Evolutionary conservation across 2,797 vertebrate genomes (phyloP).

Genomic region (Macropus fuliginosus): DNA sequence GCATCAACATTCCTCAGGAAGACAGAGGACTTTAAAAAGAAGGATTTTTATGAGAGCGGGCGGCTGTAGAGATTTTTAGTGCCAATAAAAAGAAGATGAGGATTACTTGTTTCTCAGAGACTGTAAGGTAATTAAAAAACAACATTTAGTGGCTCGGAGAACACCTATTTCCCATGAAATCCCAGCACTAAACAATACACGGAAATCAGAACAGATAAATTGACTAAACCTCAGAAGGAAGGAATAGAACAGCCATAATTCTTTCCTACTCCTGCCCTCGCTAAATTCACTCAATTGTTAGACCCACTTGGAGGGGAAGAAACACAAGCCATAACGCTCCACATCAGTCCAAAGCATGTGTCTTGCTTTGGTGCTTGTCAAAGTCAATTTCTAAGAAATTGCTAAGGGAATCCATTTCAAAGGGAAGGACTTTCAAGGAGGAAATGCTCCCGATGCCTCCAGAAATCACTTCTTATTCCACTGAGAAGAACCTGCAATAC

Average conservation of each 20-base stretch:
- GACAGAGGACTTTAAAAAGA: conserved; percentile 73
- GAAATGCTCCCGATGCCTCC: not conserved
- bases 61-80: conserved; percentile 76
- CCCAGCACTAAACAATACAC: conserved; percentile 62
- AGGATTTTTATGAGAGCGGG: conserved; percentile 70
- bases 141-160: conserved; percentile 78
- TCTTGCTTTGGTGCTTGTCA: conserved; percentile 64
- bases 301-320: conserved; percentile 23
- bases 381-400: conserved; percentile 52
- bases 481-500: not conserved
- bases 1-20: conserved; percentile 72
- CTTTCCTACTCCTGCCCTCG: conserved; percentile 26
- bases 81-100: conserved; percentile 77
- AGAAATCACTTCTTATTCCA: not conserved
- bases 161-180: conserved; percentile 72
- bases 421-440: not conserved
- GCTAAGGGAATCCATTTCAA: not conserved
- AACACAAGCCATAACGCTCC: conserved; percentile 30
- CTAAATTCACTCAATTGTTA: conserved; percentile 60
- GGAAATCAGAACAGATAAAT: conserved; percentile 73
- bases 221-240: conserved; percentile 65
- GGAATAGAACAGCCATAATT: conserved; percentile 62
- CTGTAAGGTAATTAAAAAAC: conserved; percentile 75
- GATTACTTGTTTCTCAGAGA: conserved; percentile 75
- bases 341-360: conserved; percentile 34